These are phyloP conservation scores for Labroides dimidiatus DNA, from an alignment of 2,797 vertebrate genomes.

Conservation along the genomic window DNA sequence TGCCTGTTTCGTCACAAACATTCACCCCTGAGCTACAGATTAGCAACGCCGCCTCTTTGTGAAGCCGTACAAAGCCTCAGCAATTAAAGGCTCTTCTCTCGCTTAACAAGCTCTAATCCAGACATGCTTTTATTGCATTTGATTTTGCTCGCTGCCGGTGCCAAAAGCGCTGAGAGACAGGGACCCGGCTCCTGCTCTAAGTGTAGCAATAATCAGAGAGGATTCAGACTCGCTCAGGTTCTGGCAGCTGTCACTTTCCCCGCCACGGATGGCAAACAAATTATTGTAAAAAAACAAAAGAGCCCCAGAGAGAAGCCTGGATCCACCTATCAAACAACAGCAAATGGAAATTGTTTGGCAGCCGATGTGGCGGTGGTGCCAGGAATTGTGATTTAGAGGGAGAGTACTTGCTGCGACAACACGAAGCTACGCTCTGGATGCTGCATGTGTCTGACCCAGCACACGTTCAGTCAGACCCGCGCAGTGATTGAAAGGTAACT, in stretches of 20 bases:
- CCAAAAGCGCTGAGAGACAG: conserved; percentile 72
- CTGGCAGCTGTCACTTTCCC: conserved; percentile 59
- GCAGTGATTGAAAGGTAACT: conserved; percentile 35
- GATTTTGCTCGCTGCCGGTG: conserved; percentile 71
- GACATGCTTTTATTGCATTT: conserved; percentile 84
- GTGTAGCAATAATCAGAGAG: conserved; percentile 59
- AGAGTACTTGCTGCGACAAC: conserved; percentile 54
- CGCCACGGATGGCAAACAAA: conserved; percentile 49
- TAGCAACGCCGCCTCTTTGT: conserved; percentile 80
- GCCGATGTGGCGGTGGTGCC: conserved; percentile 34
- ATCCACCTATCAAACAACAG: conserved; percentile 63
- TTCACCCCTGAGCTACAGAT: conserved; percentile 84
- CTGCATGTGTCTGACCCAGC: conserved; percentile 41
- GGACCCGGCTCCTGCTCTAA: conserved; percentile 60
- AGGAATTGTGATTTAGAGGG: conserved; percentile 54
- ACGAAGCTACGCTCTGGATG: conserved; percentile 27
- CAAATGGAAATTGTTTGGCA: conserved; percentile 62
- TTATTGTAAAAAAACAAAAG: conserved; percentile 32
- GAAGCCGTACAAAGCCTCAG: conserved; percentile 77
- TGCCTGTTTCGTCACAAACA: conserved; percentile 76
- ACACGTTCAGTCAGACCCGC: conserved; percentile 34
- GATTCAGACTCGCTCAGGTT: conserved; percentile 60
- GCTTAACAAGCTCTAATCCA: conserved; percentile 85
- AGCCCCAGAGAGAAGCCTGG: conserved; percentile 46
- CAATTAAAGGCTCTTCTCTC: conserved; percentile 83